These are phyloP conservation scores for Amphibalanus amphitrite DNA, from an alignment of 1,140 invertebrate genomes.

Conservation along the genomic window DNA sequence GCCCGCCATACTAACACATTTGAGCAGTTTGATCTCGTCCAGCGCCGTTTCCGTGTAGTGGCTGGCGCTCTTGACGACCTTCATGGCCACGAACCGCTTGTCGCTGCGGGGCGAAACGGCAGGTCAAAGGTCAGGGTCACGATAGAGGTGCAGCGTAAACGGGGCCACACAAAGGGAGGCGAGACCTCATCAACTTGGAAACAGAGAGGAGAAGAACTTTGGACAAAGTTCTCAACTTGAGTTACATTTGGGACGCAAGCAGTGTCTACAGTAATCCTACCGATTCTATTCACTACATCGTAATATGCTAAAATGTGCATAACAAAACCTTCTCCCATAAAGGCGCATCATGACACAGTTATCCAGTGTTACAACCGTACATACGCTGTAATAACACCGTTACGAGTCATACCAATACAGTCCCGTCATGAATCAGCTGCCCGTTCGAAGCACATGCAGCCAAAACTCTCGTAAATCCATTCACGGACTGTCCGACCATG, in stretches of 20 bases:
- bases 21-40: conserved; percentile 95
- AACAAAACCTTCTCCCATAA: no score
- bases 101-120: conserved; percentile 31
- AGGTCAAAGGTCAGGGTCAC: background rate
- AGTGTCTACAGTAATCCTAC: background rate
- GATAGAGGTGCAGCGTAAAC: background rate
- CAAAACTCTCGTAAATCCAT: no score
- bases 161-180: background rate
- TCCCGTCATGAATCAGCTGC: no score
- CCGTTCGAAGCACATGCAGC: no score
- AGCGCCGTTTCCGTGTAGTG: conserved; percentile 96
- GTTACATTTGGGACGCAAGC: no score
- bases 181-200: background rate
- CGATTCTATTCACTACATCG: background rate
- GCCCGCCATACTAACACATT: conserved; percentile 48
- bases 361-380: no score
- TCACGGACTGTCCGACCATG: no score
- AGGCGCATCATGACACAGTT: no score
- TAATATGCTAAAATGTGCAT: background rate
- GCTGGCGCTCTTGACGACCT: conserved; percentile 94
- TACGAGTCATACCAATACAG: no score
- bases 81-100: conserved; percentile 87
- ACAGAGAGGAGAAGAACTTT: background rate
- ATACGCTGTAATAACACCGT: no score
- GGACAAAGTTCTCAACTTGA: no score